Base-by-base conservation (phyloP, 1,140 invertebrate species). In the Drosophila obscura region DNA sequence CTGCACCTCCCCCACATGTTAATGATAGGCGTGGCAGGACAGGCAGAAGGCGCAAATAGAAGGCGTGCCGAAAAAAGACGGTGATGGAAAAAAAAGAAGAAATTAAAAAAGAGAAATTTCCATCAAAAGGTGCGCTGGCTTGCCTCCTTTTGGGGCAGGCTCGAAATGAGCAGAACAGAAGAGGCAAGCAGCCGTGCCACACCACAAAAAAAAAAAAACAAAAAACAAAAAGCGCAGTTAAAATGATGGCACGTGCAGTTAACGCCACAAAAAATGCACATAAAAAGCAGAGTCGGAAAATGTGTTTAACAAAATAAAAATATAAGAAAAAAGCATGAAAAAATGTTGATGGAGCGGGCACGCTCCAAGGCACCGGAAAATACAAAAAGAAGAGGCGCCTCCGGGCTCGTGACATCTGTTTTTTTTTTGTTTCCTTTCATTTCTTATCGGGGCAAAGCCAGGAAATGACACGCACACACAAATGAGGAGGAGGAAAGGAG, bases 241-340 rank as follows among this genome's bases (percentile, higher is more conserved):
- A 88, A 85, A 83, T 82, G 82, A 71, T 74, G 81, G 81, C 73
- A 79, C 79, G 82, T 85, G 79, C 82, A 88, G 82, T 89, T 78
- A 88, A 82, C 72, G 66, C 80, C 79, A 69, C 60, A 77, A 87
- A 88, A 80, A 88, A 87, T 82, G 75, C 83, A 88, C 83, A 88
- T 83, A 83, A 83, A 89, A 76, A 83, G 39, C 46, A 50, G 48
- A 73, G 60, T 64, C 53, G 64, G 24, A 66, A 80, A 78, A 74
- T 79, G 75, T 76, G 80, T 76, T 84, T 65, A 78, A 73, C 62
- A 82, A 74, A 66, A 67, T 67, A 61, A 60, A 65, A 56, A 72
- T 39, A 71, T 16, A 62, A 24, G 16, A 39, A 19, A 43, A 61
- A 52, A 62, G 35, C 11, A 39, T 39, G 35, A 13, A 43, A 59